Evolutionary conservation across 92 coral and sea anemone genomes (phyloP).

Genomic region (Zoanthus gigantus): DNA sequence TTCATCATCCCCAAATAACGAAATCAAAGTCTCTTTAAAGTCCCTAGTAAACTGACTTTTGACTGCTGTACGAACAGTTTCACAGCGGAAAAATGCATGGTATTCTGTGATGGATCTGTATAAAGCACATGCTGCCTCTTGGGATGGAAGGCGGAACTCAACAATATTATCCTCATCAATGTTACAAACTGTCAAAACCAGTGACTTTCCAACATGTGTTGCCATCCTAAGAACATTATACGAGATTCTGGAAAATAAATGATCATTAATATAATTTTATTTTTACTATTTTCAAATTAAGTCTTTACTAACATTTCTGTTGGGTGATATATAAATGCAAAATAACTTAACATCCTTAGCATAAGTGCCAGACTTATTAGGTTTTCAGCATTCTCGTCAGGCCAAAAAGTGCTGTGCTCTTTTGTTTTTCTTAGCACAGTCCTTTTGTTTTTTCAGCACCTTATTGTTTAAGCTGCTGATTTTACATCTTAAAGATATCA

Average conservation of each 20-base stretch:
- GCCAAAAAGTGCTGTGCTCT: too few species aligned
- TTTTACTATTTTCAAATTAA: background rate
- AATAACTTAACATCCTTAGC: too few species aligned
- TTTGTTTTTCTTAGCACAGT: too few species aligned
- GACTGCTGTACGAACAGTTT: conserved; percentile 93
- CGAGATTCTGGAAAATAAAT: conserved; percentile 60
- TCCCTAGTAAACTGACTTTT: conserved; percentile 95
- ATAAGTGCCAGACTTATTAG: too few species aligned
- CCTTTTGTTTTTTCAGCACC: too few species aligned
- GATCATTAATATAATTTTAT: background rate
- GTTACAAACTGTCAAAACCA: conserved; percentile 65
- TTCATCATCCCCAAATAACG: conserved; percentile 93
- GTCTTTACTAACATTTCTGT: too few species aligned
- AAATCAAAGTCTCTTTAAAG: conserved; percentile 88
- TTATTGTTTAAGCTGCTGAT: too few species aligned
- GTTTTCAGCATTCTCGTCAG: too few species aligned
- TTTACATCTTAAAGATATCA: too few species aligned
- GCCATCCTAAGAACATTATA: conserved; percentile 89
- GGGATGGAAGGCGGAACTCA: conserved; percentile 73
- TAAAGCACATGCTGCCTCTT: conserved; percentile 89
- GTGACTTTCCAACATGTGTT: conserved; percentile 77
- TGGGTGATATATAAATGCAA: too few species aligned
- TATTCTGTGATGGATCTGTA: conserved; percentile 96
- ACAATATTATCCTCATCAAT: conserved; percentile 67
- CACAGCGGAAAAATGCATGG: conserved; percentile 98